Evolutionary conservation across 1,140 invertebrate species (phyloP).

Genomic region (Drosophila watanabei): DNA sequence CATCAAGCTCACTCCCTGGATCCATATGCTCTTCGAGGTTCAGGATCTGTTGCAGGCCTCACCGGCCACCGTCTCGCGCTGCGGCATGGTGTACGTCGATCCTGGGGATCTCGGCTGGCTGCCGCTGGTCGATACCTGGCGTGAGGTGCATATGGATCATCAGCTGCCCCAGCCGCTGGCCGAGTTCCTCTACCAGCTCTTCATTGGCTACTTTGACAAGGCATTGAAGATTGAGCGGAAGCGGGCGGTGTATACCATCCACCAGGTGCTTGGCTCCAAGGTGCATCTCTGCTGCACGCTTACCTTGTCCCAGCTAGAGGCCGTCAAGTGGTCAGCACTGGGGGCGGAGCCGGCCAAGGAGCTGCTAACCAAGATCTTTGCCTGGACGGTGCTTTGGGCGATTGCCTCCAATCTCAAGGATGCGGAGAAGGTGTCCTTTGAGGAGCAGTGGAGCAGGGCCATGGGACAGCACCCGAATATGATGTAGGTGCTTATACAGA

Average conservation of each 20-base stretch:
- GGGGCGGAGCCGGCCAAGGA: conserved; percentile 42
- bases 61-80: conserved; percentile 94
- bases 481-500: conserved; percentile 32
- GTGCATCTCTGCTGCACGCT: conserved; percentile 90
- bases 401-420: conserved; percentile 93
- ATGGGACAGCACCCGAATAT: conserved; percentile 57
- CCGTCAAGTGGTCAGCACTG: conserved; percentile 55
- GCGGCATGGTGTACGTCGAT: conserved; percentile 97
- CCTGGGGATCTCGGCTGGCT: conserved; percentile 92
- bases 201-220: conserved; percentile 88
- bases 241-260: conserved; percentile 88
- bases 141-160: conserved; percentile 87
- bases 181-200: conserved; percentile 88
- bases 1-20: conserved; percentile 94
- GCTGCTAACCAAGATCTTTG: conserved; percentile 75
- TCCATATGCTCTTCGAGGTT: conserved; percentile 96
- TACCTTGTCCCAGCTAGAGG: conserved; percentile 89
- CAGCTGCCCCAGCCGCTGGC: conserved; percentile 87
- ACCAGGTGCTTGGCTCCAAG: conserved; percentile 93
- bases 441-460: conserved; percentile 86
- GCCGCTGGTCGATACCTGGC: conserved; percentile 93
- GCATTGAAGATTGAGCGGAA: conserved; percentile 89
- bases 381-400: conserved; percentile 89
- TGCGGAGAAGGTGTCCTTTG: conserved; percentile 89
- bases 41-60: conserved; percentile 94